Conservation (phyloP, 2,888 invertebrate genomes). For the Disparrhopalites patrizii region DNA sequence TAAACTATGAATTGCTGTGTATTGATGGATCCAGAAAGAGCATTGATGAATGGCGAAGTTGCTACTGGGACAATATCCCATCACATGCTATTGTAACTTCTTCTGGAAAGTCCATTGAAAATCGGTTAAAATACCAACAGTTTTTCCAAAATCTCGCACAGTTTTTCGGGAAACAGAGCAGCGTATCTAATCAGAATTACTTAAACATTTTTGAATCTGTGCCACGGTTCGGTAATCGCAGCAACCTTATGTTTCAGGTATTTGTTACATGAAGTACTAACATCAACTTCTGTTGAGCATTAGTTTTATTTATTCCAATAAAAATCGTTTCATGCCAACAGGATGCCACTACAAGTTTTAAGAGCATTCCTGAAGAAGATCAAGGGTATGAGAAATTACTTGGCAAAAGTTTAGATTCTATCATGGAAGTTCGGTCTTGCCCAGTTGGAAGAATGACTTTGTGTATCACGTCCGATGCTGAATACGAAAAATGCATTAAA, state of each 20-base stretch:
- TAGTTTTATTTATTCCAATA: too few species aligned
- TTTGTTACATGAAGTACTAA: constrained; percentile 34
- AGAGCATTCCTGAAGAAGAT: constrained; percentile 64
- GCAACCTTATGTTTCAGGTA: constrained; percentile 77
- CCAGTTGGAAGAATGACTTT: constrained; percentile 78
- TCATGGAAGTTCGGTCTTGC: constrained; percentile 64
- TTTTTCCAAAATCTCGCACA: constrained; percentile 49
- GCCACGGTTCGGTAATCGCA: constrained; percentile 62
- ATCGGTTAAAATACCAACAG: constrained; percentile 54
- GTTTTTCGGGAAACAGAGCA: neutral
- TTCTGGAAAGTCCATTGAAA: constrained; percentile 65
- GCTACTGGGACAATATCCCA: constrained; percentile 83
- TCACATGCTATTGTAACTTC: constrained; percentile 79
- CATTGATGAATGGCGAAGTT: constrained; percentile 65
- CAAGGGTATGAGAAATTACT: constrained; percentile 74
- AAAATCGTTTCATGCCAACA: too few species aligned
- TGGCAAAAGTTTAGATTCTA: constrained; percentile 53
- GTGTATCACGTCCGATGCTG: constrained; percentile 86
- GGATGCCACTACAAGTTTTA: constrained; percentile 69
- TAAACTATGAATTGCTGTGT: constrained; percentile 76
- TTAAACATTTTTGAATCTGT: constrained; percentile 72
- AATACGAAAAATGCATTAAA: constrained; percentile 84
- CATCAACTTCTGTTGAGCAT: neutral
- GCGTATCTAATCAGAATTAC: constrained; percentile 48
- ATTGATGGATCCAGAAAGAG: constrained; percentile 68